phyloP scores from a whole-genome alignment of 2,888 invertebrate genomes.

The Pyralis farinalis region DNA sequence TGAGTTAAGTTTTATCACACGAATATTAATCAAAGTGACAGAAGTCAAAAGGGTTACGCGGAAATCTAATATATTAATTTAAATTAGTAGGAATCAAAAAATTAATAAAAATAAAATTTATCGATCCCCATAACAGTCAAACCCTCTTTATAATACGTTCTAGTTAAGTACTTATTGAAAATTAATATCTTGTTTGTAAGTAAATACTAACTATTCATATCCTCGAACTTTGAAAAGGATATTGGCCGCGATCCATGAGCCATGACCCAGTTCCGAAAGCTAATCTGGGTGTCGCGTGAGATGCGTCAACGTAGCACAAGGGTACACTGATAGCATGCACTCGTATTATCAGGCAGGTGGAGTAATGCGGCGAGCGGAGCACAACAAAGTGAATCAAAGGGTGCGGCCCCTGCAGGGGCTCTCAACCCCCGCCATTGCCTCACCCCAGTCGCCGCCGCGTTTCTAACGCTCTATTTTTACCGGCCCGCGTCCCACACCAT shows the following conservation, averaged over 20 bases:
- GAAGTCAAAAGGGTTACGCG: no score
- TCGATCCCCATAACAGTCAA: no score
- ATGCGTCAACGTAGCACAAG: slow-evolving; percentile 18
- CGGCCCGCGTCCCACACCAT: slow-evolving; percentile 75
- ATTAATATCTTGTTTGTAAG: no score
- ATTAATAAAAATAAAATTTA: no score
- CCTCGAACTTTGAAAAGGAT: not conserved
- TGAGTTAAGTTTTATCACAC: no score
- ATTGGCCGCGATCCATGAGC: not conserved
- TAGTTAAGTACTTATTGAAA: no score
- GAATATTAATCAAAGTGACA: no score
- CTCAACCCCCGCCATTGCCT: slow-evolving; percentile 79
- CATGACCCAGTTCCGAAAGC: not conserved
- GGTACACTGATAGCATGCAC: slow-evolving; percentile 24
- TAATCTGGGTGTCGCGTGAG: not conserved
- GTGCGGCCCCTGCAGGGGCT: slow-evolving; percentile 64
- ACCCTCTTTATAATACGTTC: no score
- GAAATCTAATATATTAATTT: no score
- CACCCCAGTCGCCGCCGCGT: slow-evolving; percentile 61
- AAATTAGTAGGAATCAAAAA: no score
- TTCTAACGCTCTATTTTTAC: slow-evolving; percentile 76
- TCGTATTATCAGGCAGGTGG: slow-evolving; percentile 31
- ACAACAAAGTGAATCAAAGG: slow-evolving; percentile 49
- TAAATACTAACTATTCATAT: not conserved
- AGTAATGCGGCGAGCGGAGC: slow-evolving; percentile 28